Conservation (phyloP, 2,113 vertebrate species). For the Hystrix brachyura region DNA sequence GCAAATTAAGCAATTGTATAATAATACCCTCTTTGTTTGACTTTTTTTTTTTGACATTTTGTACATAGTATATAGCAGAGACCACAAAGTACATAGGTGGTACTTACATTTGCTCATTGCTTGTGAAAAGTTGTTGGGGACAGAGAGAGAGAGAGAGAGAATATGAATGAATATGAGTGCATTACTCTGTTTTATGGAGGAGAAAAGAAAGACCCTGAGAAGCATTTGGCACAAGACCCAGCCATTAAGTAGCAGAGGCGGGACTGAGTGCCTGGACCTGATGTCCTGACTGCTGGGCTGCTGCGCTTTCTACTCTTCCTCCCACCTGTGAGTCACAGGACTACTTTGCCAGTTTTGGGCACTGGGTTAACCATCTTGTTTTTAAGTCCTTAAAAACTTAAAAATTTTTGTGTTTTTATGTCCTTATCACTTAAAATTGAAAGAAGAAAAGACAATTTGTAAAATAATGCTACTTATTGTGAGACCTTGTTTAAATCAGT, state of each 20-base stretch:
- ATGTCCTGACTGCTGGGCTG: too few species aligned
- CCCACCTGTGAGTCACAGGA: neutral
- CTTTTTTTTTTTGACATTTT: too few species aligned
- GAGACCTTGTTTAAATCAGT: neutral
- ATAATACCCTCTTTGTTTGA: neutral
- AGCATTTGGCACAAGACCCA: neutral
- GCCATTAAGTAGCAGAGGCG: neutral
- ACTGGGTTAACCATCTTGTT: neutral
- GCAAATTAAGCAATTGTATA: neutral
- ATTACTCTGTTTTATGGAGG: neutral
- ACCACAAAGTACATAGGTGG: neutral
- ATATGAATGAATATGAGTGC: too few species aligned
- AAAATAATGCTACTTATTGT: neutral
- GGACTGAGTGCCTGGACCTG: neutral
- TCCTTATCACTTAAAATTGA: neutral
- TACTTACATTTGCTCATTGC: neutral
- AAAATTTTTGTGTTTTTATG: neutral
- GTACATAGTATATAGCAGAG: neutral
- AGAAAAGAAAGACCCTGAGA: neutral
- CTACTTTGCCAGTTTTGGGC: neutral
- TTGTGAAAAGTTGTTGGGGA: neutral
- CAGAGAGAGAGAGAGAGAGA: too few species aligned
- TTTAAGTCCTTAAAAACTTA: neutral
- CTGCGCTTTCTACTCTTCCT: accelerated
- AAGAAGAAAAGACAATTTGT: neutral